These are phyloP conservation scores for Cuculus canorus DNA, from an alignment of 2,797 vertebrate species.

Conservation along the genomic window DNA sequence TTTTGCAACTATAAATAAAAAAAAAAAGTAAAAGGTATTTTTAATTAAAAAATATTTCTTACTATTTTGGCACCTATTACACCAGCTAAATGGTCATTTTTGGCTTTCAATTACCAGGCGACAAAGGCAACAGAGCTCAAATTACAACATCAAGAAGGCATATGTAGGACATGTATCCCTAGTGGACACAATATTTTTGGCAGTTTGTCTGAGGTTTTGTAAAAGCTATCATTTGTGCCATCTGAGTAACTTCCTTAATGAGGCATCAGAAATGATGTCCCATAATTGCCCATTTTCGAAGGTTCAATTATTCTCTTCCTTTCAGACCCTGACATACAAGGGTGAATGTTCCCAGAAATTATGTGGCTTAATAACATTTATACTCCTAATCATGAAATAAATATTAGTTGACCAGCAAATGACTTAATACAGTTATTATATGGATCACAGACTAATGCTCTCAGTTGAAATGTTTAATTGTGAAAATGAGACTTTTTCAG, in stretches of 20 bases:
- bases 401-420: not conserved
- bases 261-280: not conserved
- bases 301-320: not conserved
- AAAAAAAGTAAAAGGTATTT: not conserved
- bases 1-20: not conserved
- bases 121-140: not conserved
- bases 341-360: slow-evolving; percentile 2
- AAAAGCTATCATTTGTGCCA: slow-evolving; percentile 11
- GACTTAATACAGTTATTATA: not conserved
- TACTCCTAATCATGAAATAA: not conserved
- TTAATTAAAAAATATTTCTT: not conserved
- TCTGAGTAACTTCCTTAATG: slow-evolving; percentile 26
- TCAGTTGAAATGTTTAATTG: not conserved
- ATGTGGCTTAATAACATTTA: not conserved
- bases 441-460: not conserved
- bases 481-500: not conserved
- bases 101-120: not conserved
- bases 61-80: not conserved
- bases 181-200: not conserved
- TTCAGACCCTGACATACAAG: not conserved
- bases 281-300: not conserved
- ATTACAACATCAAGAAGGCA: not conserved
- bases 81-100: not conserved
- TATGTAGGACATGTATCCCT: not conserved
- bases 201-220: not conserved